phyloP scores from a whole-genome alignment of 2,888 invertebrate genomes.

The Deroplatys truncata region DNA sequence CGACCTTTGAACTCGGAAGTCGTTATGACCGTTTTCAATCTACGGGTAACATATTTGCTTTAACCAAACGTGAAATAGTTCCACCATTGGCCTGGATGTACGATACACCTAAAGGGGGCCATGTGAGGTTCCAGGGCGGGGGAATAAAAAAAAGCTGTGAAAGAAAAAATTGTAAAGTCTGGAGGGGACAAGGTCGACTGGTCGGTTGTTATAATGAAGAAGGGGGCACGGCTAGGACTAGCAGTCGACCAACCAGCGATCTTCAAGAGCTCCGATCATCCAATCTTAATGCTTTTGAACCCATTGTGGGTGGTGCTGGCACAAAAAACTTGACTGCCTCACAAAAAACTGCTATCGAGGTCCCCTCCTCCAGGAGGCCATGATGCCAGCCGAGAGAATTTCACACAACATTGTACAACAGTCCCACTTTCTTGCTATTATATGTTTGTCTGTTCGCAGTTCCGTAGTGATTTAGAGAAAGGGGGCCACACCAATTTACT shows the following conservation, averaged over 20 bases:
- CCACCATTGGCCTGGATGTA: neutral
- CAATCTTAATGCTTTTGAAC: conserved; percentile 3
- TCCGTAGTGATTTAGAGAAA: no score
- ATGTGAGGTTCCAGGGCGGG: neutral
- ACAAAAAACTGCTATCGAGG: neutral
- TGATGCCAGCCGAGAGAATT: neutral
- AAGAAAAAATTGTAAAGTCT: neutral
- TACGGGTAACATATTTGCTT: no score
- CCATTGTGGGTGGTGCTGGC: conserved; percentile 6
- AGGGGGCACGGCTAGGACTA: neutral
- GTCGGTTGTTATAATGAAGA: neutral
- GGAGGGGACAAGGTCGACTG: neutral
- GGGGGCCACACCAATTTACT: no score
- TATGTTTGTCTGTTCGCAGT: neutral
- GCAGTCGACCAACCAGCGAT: neutral
- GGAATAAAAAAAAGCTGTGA: neutral
- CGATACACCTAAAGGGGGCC: neutral
- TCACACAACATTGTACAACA: neutral
- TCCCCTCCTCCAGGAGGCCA: neutral
- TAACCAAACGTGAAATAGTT: neutral
- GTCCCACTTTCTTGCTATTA: neutral
- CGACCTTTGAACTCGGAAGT: no score
- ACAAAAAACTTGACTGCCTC: neutral
- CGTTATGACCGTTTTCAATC: no score
- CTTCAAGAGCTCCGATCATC: neutral